Percentiles rank a stretch among this genome's conserved stretches.
These are phyloP conservation scores for Chrysocyon brachyurus DNA, from an alignment of 2,797 vertebrate species.

Conservation along the genomic window DNA sequence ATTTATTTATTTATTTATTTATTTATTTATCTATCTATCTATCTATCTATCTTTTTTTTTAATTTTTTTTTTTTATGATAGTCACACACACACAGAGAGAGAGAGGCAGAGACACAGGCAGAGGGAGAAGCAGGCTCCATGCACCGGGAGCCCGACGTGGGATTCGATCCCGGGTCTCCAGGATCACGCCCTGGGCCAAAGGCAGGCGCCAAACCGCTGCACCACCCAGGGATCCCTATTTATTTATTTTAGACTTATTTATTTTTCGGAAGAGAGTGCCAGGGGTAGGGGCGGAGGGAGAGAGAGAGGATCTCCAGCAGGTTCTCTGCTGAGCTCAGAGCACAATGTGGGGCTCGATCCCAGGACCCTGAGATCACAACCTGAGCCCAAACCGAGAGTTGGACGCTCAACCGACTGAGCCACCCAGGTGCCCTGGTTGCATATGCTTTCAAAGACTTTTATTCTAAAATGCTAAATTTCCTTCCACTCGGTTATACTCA, in stretches of 20 bases:
- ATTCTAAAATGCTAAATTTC: neutral
- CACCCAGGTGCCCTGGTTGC: neutral
- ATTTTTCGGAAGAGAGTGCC: neutral
- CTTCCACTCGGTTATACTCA: neutral
- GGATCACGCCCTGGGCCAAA: no score
- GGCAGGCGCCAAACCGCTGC: no score
- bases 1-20: neutral
- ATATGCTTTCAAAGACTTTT: constrained; percentile 44
- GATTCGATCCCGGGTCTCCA: no score
- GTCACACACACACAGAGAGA: no score
- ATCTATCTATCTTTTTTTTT: no score
- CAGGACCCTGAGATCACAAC: neutral
- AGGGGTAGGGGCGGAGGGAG: neutral
- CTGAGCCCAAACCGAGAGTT: neutral
- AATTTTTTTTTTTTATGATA: no score
- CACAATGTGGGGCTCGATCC: neutral
- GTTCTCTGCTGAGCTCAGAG: neutral
- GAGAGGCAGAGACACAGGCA: no score
- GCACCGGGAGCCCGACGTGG: no score
- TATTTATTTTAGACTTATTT: neutral
- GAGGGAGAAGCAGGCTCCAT: no score
- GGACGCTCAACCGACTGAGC: neutral
- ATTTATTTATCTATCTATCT: no score
- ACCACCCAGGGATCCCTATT: no score
- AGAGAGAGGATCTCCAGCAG: neutral